Conservation (phyloP, 2,797 vertebrate genomes). For the Ptychadena robeensis region DNA sequence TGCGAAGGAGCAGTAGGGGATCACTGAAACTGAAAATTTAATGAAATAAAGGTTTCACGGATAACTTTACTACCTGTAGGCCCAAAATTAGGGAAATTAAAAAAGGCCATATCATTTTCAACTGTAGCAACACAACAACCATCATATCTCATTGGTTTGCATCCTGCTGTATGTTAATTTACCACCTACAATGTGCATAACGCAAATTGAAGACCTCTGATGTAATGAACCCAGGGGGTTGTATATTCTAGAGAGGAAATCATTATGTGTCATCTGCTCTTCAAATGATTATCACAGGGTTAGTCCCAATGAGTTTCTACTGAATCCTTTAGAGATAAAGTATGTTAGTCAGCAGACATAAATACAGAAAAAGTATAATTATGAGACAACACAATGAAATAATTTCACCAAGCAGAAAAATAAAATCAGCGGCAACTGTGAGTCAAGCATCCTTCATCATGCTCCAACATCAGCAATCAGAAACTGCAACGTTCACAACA, state of each 20-base stretch:
- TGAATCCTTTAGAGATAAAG: slow-evolving; percentile 27
- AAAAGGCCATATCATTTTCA: too few species aligned
- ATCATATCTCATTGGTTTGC: background rate
- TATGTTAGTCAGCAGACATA: slow-evolving; percentile 38
- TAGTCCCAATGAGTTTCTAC: slow-evolving; percentile 13
- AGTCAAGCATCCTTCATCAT: slow-evolving; percentile 27
- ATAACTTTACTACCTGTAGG: too few species aligned
- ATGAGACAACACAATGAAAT: slow-evolving; percentile 41
- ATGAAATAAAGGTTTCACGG: background rate
- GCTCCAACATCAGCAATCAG: slow-evolving; percentile 39
- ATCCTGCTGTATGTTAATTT: background rate
- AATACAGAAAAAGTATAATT: slow-evolving; percentile 41
- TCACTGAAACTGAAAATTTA: too few species aligned
- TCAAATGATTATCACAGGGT: slow-evolving; percentile 12
- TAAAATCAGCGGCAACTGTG: slow-evolving; percentile 42
- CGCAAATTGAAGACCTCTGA: background rate
- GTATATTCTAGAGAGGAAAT: background rate
- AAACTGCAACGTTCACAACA: slow-evolving; percentile 11
- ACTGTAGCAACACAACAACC: too few species aligned
- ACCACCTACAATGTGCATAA: slow-evolving; percentile 4
- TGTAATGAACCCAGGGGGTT: slow-evolving; percentile 20
- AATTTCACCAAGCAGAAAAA: slow-evolving; percentile 37
- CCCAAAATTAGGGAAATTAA: background rate
- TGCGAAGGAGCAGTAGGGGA: too few species aligned
- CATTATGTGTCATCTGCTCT: slow-evolving; percentile 29